Evolutionary conservation across 2,797 vertebrate genomes (phyloP), one percentile per base, ranked within the genome.

Genomic region (Pyrocephalus nanus): DNA sequence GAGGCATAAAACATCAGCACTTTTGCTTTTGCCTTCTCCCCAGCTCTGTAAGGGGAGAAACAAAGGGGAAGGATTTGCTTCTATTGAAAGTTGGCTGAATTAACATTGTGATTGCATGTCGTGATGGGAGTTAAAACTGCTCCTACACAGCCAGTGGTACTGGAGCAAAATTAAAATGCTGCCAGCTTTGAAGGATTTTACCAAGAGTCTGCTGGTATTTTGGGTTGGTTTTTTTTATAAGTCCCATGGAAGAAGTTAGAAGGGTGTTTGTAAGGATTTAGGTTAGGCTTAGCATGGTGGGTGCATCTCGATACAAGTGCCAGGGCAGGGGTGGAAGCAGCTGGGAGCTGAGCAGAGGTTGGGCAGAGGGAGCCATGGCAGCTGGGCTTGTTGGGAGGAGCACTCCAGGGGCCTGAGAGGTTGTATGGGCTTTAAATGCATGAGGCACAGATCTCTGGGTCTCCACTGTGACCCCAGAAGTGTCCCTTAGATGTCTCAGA

Each of bases 21-120:
- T 79, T 94, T 73, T 60, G 72, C 81, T 82, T 67, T 92, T 77
- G 48, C 76, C 27, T 16, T 57, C 72, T 95, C 58, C n/a, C 22
- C 42, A 54, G 81, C 82, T 67, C 80, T 86, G 30, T 40, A 27
- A 60, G 16, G 61, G 65, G 21, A 71, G 75, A 71, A 95, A 91
- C 72, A 88, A 93, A 92, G 40, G 57, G 57, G 40, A 53, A 53
- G 72, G 78, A 55, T 91, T 95, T 91, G 66, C 30, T 92, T 50
- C 72, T 66, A 6, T 83, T 97, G 76, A 86, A 71, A 58, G n/a
- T 47, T 53, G 64, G 40, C 80, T 77, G 91, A 86, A 89, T 94
- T 77, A 87, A 77, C 16, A 3, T 79, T 85, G 75, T 61, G 67
- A 55, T 32, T 77, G 47, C 51, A 9, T 48, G 72, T 40, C 34